Evolutionary conservation across 2,113 vertebrate species (phyloP), one percentile per base, ranked within the genome.

Genomic region (Hippocampus comes): DNA sequence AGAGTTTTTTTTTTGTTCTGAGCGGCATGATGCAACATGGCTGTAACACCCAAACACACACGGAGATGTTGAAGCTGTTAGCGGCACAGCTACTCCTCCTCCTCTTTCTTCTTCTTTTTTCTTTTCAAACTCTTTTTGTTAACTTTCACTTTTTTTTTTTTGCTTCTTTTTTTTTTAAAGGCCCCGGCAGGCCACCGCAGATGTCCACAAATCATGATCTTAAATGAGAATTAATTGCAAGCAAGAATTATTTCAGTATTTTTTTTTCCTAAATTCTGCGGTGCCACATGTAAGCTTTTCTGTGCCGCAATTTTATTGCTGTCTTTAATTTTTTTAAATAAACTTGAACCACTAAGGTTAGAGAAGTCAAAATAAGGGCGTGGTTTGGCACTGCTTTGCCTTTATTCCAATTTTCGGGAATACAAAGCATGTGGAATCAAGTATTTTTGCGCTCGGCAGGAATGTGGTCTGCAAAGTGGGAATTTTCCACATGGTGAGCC

Each of bases 21-120:
- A 87, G 88, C 80, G 91, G 84, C 89, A 90, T 93, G 92, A 93
- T 93, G 92, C 91, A 93, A 93, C 86, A 78, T 20, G 72, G 86
- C 87, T 92, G 92, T 89, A 93, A 93, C 89, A 89, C 84, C 64
- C 85, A 89, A 89, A 90, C 90, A 91, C 59, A 61, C 59, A 34
- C 27, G 27, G 27, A 34, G 59, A 61, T 61, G 91, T 92, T 91
- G 90, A 85, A 81, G 91, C 91, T 92, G 90, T 84, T 91, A 91
- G 90, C 89, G 87, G 88, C 87, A 83, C 83, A 90, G 86, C 15
- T 34, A 20, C 59, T 74, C 83, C 90, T 89, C 90, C 88, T 90
- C 85, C 88, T 87, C 84, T 84, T 90, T 80, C 86, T 84, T 90
- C 88, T 92, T 87, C 85, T 87, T 63, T 82, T 84, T 89, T 89